A percentile compares a stretch with the other conserved stretches of the same genome.
phyloP scores from a whole-genome alignment of 2,888 invertebrate species.

The Quadriops clusia region DNA sequence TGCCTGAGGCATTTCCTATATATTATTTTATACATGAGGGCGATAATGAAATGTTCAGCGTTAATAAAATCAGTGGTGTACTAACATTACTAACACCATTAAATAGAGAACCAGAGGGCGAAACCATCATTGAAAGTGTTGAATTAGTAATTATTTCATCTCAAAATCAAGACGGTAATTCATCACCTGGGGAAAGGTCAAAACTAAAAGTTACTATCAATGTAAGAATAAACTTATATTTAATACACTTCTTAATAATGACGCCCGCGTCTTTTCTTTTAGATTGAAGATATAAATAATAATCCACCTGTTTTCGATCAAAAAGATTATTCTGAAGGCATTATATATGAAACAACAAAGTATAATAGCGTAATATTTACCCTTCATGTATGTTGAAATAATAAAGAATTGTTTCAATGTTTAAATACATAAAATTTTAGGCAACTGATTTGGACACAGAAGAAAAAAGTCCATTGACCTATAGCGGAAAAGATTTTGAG shows the following conservation, averaged over 20 bases:
- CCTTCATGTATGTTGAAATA: slow-evolving; percentile 9
- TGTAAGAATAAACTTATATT: too few species aligned
- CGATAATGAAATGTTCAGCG: too few species aligned
- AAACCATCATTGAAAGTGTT: too few species aligned
- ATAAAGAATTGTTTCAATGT: slow-evolving; percentile 13
- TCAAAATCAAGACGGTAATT: too few species aligned
- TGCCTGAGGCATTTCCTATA: slow-evolving; percentile 6
- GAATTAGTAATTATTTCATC: too few species aligned
- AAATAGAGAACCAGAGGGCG: too few species aligned
- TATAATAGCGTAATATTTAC: slow-evolving; percentile 5
- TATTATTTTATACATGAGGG: slow-evolving; percentile 12
- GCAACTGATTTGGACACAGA: slow-evolving; percentile 40
- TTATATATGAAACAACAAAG: slow-evolving; percentile 32
- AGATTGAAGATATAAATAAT: slow-evolving; percentile 52
- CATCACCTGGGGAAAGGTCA: slow-evolving; percentile 27
- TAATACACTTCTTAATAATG: too few species aligned
- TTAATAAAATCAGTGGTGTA: too few species aligned
- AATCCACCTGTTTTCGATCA: slow-evolving; percentile 42
- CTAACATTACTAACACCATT: too few species aligned
- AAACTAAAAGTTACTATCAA: slow-evolving; percentile 37
- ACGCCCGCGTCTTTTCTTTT: slow-evolving; percentile 8
- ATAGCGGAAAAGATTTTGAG: slow-evolving; percentile 25
- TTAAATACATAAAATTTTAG: too few species aligned
- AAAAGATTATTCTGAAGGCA: slow-evolving; percentile 30
- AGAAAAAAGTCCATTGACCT: slow-evolving; percentile 6